A percentile compares a stretch with the other conserved stretches of the same genome.
phyloP scores from a whole-genome alignment of 2,113 vertebrate genomes.

The Aspiorhynchus laticeps region DNA sequence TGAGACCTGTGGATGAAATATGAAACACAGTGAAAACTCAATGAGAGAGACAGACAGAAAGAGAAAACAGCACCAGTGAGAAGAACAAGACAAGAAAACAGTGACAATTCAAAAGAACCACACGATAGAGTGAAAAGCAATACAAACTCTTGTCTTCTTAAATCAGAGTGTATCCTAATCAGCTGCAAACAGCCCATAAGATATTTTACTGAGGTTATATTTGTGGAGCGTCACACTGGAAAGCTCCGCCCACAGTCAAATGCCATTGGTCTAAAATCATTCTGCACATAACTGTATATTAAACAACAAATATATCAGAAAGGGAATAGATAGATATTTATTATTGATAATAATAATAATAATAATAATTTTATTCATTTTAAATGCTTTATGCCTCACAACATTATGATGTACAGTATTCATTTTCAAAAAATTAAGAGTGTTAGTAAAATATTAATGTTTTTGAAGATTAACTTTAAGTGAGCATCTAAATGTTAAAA shows the following conservation, averaged over 20 bases:
- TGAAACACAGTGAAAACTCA: conserved; percentile 23
- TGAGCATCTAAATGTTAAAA: not conserved
- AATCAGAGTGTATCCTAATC: not conserved
- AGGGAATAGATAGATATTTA: too few species aligned
- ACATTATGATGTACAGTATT: too few species aligned
- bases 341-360: too few species aligned
- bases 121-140: not conserved
- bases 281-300: not conserved
- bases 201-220: not conserved
- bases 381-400: too few species aligned
- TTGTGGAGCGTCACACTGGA: not conserved
- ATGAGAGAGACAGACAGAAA: conserved; percentile 48
- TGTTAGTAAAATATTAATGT: too few species aligned
- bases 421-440: too few species aligned
- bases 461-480: not conserved
- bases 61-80: conserved; percentile 49
- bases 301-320: not conserved
- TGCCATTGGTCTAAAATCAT: not conserved
- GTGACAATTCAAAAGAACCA: not conserved
- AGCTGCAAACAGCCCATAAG: not conserved
- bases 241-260: not conserved
- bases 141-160: not conserved
- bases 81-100: conserved; percentile 52
- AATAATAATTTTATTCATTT: too few species aligned
- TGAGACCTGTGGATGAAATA: conserved; percentile 29